Evolutionary conservation across 2,888 invertebrate genomes (phyloP), one percentile per base, ranked within the genome.

Genomic region (Acronicta leporina): DNA sequence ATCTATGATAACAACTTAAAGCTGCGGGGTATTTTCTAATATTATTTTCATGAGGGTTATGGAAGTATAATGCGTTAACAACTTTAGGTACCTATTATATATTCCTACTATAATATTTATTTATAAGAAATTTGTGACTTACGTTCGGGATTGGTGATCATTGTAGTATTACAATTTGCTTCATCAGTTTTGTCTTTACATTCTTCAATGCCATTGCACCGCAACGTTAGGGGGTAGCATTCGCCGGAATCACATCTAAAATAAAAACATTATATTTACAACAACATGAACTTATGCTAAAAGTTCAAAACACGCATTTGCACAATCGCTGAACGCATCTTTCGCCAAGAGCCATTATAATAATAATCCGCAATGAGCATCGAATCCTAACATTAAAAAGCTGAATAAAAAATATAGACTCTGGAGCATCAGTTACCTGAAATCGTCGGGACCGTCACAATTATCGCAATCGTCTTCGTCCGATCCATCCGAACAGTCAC

Each of bases 131-230:
- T 46, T 9, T 47, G 5, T 14, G 25, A 74, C 85, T 73, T 75
- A 91, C 91, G 49, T 11, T 70, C 75, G 52, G 79, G 72, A 4
- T 52, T 67, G 0, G 90, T 63, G 3, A 65, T 74, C 66, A 87
- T 78, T 0, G 86, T 91, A 79, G 85, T 95, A 95, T 92, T 80
- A 84, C 95, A 95, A 63, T 90, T 76, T 0, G 62, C 61, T 78
- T 96, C 96, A 79, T 96, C 96, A 68, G 94, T 95, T 50, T 84
- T 86, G 81, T 96, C 96, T 8, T 70, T 27, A 76, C 96, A 96
- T 81, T 96, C 96, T 2, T 78, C 56, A 44, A 92, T 85, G 27
- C 93, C 92, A 86, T 97, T 96, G 86, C 97, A 97, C 11, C 85
- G 83, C 20, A 87, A 84, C 27, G 79, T 76, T 62, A 75, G 81